A percentile compares a stretch with the other conserved stretches of the same genome.
phyloP scores from a whole-genome alignment of 2,888 invertebrate species.

The Lomographa bimaculata region DNA sequence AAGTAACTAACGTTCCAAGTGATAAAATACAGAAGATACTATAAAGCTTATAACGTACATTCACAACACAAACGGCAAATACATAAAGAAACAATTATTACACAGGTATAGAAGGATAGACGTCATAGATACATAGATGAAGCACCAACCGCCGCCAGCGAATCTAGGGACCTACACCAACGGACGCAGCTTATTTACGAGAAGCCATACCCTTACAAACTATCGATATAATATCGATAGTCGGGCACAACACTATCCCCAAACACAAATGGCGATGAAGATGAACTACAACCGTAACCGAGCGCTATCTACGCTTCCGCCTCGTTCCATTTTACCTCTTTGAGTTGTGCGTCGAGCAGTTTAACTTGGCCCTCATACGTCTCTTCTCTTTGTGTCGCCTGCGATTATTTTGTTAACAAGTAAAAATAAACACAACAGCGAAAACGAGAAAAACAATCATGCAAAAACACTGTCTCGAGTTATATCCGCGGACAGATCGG shows the following conservation, averaged over 20 bases:
- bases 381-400: conserved; percentile 98
- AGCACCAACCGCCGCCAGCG: conserved; percentile 79
- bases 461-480: conserved; percentile 44
- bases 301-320: conserved; percentile 61
- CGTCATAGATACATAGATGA: conserved; percentile 73
- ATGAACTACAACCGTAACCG: conserved; percentile 76
- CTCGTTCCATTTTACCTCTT: conserved; percentile 90
- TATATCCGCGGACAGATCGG: conserved; percentile 43
- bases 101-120: conserved; percentile 63
- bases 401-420: conserved; percentile 79
- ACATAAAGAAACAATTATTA: conserved; percentile 66
- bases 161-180: conserved; percentile 68
- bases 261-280: conserved; percentile 68
- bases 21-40: too few species aligned
- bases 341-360: conserved; percentile 93
- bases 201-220: conserved; percentile 38
- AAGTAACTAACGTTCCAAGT: conserved; percentile 3
- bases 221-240: conserved; percentile 29
- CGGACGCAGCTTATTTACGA: conserved; percentile 53
- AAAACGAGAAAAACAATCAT: conserved; percentile 65
- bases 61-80: conserved; percentile 66
- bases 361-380: conserved; percentile 96
- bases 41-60: conserved; percentile 70
- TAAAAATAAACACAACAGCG: conserved; percentile 56
- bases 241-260: conserved; percentile 45